A percentile compares a stretch with the other conserved stretches of the same genome.
These are phyloP conservation scores for Ectemnius lituratus DNA, from an alignment of 2,888 invertebrate species.

Conservation along the genomic window DNA sequence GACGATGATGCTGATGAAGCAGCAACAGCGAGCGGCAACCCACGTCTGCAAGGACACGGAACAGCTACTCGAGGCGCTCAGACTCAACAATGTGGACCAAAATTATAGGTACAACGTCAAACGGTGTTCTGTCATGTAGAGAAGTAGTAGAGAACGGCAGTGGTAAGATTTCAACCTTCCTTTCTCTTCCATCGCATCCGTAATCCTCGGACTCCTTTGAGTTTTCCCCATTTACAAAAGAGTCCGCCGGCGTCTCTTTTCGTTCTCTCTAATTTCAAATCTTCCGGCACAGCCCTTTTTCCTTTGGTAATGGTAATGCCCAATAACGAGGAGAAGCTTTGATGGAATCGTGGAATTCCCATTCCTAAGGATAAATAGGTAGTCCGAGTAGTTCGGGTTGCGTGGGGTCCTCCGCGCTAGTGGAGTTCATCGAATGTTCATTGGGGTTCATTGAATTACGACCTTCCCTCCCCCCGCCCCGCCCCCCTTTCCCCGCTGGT, in stretches of 20 bases:
- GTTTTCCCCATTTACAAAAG: no score
- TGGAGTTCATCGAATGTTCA: neutral
- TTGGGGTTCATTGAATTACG: slow-evolving; percentile 2
- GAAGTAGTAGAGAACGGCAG: slow-evolving; percentile 21
- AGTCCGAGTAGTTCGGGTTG: neutral
- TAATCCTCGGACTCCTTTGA: no score
- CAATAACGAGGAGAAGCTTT: no score
- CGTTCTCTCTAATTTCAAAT: no score
- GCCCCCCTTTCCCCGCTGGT: no score
- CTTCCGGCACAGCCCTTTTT: no score
- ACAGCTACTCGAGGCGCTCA: slow-evolving; percentile 74
- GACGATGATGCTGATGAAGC: slow-evolving; percentile 66
- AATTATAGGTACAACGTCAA: slow-evolving; percentile 74
- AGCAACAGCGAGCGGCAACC: slow-evolving; percentile 57
- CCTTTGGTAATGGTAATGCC: no score
- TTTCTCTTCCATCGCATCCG: no score
- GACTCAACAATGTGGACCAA: slow-evolving; percentile 77
- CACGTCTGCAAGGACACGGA: slow-evolving; percentile 74
- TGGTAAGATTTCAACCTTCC: slow-evolving; percentile 14
- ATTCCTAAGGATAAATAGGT: neutral
- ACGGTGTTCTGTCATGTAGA: slow-evolving; percentile 75
- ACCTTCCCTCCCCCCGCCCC: no score
- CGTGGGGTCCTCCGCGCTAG: neutral
- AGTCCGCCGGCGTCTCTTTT: no score
- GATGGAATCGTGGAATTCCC: no score